Evolutionary conservation across 53 echinoderm and acorn worm genomes (phyloP).

Genomic region (Luidia sarsii): DNA sequence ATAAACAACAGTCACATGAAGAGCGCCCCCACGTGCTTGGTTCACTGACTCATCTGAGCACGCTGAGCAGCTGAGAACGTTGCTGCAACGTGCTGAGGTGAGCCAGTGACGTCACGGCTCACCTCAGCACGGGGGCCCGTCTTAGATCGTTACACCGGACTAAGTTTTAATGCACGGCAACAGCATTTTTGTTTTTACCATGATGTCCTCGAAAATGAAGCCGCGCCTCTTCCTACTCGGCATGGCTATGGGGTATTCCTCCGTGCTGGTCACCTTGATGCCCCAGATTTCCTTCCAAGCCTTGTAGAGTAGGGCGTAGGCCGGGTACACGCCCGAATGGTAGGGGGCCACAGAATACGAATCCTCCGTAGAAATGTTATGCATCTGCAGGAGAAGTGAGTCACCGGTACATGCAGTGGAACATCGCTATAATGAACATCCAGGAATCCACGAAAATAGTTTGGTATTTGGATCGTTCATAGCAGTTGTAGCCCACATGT

Average conservation of each 20-base stretch:
- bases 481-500: too few relatives aligned
- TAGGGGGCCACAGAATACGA: slow-evolving; percentile 83
- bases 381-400: slow-evolving; percentile 39
- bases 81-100: too few relatives aligned
- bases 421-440: too few relatives aligned
- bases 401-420: background rate
- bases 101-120: too few relatives aligned
- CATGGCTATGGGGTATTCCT: slow-evolving; percentile 76
- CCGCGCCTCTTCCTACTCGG: slow-evolving; percentile 78
- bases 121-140: too few relatives aligned
- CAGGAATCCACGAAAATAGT: background rate
- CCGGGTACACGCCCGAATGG: slow-evolving; percentile 90
- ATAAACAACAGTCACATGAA: too few relatives aligned
- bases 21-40: too few relatives aligned
- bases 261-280: slow-evolving; percentile 77
- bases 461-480: background rate
- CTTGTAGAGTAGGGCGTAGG: slow-evolving; percentile 66
- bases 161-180: background rate
- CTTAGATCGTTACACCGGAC: too few relatives aligned
- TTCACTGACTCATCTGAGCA: too few relatives aligned
- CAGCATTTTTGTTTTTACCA: slow-evolving; percentile 44
- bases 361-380: slow-evolving; percentile 68
- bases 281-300: slow-evolving; percentile 86
- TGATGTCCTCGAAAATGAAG: slow-evolving; percentile 76
- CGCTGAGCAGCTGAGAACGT: too few relatives aligned